Conservation (phyloP, 1,140 invertebrate genomes). For the Nasonia longicornis region DNA sequence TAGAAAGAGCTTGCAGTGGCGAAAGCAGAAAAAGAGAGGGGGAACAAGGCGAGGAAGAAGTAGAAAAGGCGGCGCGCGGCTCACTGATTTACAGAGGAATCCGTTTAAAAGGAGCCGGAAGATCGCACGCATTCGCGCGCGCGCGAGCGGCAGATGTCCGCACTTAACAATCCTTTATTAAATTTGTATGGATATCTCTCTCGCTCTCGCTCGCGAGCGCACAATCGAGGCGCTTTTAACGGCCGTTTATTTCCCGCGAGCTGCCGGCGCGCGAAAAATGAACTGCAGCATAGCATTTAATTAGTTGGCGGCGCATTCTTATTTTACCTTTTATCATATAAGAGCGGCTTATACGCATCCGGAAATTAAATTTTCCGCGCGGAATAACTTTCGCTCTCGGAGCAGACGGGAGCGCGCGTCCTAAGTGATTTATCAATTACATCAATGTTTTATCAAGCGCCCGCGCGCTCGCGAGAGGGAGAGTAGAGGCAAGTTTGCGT, state of each 20-base stretch:
- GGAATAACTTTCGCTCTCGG: neutral
- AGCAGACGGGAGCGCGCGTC: too few species aligned
- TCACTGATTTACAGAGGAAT: conserved; percentile 42
- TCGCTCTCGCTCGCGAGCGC: neutral
- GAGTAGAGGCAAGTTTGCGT: conserved; percentile 7
- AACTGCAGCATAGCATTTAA: conserved; percentile 1
- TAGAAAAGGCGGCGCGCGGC: conserved; percentile 29
- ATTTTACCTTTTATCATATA: neutral
- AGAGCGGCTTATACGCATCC: neutral
- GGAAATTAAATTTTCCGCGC: neutral
- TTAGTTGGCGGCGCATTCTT: neutral
- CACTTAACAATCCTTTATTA: conserved; percentile 41
- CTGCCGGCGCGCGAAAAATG: neutral
- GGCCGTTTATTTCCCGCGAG: neutral
- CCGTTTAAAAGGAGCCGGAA: conserved; percentile 34
- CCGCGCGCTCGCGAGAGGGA: too few species aligned
- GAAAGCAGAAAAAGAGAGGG: too few species aligned
- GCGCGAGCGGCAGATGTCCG: conserved; percentile 21
- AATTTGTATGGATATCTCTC: conserved; percentile 26
- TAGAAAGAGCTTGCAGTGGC: neutral
- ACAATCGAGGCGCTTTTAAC: neutral
- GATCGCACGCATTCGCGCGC: neutral
- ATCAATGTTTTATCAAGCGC: neutral
- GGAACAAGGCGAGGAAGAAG: neutral
- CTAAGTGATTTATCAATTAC: neutral